Conservation (phyloP, 2,797 vertebrate genomes). For the Rhinoraja longicauda region DNA sequence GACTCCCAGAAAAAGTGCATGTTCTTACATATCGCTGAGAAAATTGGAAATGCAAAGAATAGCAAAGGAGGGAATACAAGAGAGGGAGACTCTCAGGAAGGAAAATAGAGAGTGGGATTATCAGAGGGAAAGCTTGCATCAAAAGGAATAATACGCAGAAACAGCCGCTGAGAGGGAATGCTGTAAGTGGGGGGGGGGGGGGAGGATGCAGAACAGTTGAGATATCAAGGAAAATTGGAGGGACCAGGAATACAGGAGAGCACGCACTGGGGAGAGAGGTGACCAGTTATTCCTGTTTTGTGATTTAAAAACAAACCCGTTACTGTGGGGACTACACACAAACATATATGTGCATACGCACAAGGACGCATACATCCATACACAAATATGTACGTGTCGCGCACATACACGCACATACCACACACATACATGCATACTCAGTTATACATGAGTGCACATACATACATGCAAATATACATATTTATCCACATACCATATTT, state of each 20-base stretch:
- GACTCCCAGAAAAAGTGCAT: neutral
- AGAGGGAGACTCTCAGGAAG: neutral
- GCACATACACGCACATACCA: no score
- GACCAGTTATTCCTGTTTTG: neutral
- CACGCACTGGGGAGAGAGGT: neutral
- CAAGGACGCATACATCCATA: no score
- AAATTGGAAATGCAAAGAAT: neutral
- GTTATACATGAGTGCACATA: no score
- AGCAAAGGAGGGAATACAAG: neutral
- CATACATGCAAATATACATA: no score
- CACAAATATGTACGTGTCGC: no score
- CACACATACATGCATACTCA: no score
- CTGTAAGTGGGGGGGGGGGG: neutral
- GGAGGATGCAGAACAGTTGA: neutral
- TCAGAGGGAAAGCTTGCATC: neutral
- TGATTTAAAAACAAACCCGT: neutral
- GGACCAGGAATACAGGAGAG: neutral
- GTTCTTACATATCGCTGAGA: neutral
- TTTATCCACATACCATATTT: no score
- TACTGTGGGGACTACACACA: no score
- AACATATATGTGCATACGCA: neutral
- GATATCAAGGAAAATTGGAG: neutral
- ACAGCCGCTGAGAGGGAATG: neutral
- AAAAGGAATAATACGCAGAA: neutral
- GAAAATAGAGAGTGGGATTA: neutral